A percentile compares a stretch with the other conserved stretches of the same genome.
These are phyloP conservation scores for Cynodonichthys magdalenae DNA, from an alignment of 2,797 vertebrate species.

Conservation along the genomic window DNA sequence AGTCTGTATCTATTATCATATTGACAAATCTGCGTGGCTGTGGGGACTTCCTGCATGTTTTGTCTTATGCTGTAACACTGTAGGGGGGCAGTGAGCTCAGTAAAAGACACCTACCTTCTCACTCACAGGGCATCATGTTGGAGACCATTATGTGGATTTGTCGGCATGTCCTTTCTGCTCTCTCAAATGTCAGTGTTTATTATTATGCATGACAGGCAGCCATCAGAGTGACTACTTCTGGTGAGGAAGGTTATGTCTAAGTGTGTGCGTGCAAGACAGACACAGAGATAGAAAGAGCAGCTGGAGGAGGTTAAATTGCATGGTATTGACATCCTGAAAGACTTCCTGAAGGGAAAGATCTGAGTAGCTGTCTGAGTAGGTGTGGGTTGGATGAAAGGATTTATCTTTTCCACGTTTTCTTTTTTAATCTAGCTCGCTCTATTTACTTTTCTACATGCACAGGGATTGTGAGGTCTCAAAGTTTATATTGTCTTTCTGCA, in stretches of 20 bases:
- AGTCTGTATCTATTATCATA: conserved; percentile 61
- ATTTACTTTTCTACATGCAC: conserved; percentile 56
- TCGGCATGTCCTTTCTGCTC: conserved; percentile 53
- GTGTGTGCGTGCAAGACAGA: conserved; percentile 14
- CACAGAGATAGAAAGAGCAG: conserved; percentile 11
- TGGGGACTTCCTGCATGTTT: conserved; percentile 60
- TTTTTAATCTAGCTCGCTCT: conserved; percentile 52
- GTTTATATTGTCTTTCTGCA: conserved; percentile 45
- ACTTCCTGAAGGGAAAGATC: conserved; percentile 20
- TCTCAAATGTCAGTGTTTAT: conserved; percentile 70
- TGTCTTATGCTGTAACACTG: conserved; percentile 32
- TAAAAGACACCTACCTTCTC: conserved; percentile 53
- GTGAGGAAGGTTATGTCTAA: conserved; percentile 24
- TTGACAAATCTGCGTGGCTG: conserved; percentile 70
- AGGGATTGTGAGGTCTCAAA: conserved; percentile 51
- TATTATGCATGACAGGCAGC: conserved; percentile 68
- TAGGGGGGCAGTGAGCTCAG: conserved; percentile 18
- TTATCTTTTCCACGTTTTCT: conserved; percentile 61
- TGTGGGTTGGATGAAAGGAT: conserved; percentile 32
- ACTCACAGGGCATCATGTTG: conserved; percentile 36
- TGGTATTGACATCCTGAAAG: conserved; percentile 25
- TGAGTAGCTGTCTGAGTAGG: conserved; percentile 22
- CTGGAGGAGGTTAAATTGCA: conserved; percentile 43
- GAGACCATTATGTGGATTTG: conserved; percentile 64
- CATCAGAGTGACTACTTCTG: conserved; percentile 44